These are phyloP conservation scores for Spisula subtruncata DNA, from an alignment of 2,888 invertebrate species.

Conservation along the genomic window DNA sequence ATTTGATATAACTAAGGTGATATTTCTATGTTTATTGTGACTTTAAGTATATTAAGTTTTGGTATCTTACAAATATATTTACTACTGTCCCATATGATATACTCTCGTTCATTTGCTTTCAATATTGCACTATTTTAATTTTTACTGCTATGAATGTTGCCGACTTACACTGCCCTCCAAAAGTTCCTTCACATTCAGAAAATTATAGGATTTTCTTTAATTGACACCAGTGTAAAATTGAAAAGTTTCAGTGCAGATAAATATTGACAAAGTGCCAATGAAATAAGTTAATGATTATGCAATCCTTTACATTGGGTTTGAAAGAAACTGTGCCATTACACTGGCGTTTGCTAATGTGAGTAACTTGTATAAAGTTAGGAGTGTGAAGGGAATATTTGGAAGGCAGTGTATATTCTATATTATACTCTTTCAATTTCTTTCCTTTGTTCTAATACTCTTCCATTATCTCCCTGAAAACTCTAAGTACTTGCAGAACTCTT, in stretches of 20 bases:
- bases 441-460: not conserved
- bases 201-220: too few relatives aligned
- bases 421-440: not conserved
- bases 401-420: not conserved
- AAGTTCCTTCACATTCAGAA: too few relatives aligned
- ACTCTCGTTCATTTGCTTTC: not conserved
- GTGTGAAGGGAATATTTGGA: too few relatives aligned
- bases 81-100: not conserved
- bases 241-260: too few relatives aligned
- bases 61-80: not conserved
- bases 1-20: not conserved
- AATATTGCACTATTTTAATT: constrained; percentile 12
- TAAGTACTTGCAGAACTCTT: too few relatives aligned
- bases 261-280: too few relatives aligned
- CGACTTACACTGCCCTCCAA: not conserved
- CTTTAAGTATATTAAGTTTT: not conserved
- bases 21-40: not conserved
- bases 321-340: too few relatives aligned
- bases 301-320: too few relatives aligned
- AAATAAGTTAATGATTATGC: too few relatives aligned
- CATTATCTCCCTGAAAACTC: not conserved
- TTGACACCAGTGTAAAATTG: too few relatives aligned
- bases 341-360: too few relatives aligned
- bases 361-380: too few relatives aligned
- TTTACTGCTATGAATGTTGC: constrained; percentile 3